Percentiles rank a stretch among this genome's conserved stretches.
Conservation (phyloP, 2,797 vertebrate genomes). For the Arvicola amphibius region DNA sequence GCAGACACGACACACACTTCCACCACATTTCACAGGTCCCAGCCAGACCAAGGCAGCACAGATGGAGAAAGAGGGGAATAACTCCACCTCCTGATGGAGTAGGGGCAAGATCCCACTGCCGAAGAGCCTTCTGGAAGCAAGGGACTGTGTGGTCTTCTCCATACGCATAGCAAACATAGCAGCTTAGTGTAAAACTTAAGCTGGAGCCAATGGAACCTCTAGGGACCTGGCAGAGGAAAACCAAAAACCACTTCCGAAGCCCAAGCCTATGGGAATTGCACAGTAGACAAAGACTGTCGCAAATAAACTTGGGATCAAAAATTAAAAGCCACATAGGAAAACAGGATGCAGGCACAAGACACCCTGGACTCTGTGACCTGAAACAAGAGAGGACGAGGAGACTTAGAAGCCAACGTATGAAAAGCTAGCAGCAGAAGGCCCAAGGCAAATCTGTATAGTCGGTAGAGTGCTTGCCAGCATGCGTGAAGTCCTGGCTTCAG, state of each 20-base stretch:
- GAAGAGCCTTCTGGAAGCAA: not conserved
- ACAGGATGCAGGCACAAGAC: not conserved
- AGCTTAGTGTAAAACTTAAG: not conserved
- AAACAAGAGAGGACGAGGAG: not conserved
- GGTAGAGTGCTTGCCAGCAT: not conserved
- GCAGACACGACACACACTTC: not conserved
- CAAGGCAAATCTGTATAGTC: not conserved
- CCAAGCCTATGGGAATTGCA: not conserved
- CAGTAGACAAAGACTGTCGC: not conserved
- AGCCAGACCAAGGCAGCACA: not conserved
- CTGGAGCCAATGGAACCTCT: not conserved
- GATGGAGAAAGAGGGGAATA: not conserved
- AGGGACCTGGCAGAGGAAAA: constrained; percentile 5
- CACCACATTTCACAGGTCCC: not conserved
- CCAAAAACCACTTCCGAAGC: constrained; percentile 29
- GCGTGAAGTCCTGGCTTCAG: too few relatives aligned
- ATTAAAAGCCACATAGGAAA: constrained; percentile 37
- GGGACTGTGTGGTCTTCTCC: not conserved
- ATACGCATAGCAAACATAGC: not conserved
- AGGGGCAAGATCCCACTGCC: not conserved
- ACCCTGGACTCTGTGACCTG: not conserved
- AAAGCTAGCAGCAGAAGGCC: not conserved
- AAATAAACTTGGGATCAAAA: constrained; percentile 35
- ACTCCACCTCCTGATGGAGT: not conserved
- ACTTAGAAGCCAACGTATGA: not conserved